Evolutionary conservation across 2,113 vertebrate species (phyloP).

Genomic region (Perognathus longimembris): DNA sequence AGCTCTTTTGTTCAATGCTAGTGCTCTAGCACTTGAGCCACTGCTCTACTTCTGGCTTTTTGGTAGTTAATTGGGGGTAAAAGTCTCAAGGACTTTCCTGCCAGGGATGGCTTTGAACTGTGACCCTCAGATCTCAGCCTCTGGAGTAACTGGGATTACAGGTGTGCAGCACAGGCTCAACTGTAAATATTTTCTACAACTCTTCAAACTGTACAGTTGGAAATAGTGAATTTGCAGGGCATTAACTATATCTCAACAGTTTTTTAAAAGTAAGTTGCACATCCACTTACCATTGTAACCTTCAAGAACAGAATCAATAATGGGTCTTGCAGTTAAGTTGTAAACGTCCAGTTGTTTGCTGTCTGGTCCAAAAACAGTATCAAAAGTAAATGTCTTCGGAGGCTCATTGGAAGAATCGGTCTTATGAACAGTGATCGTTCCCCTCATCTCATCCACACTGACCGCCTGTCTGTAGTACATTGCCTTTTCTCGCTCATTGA

Average conservation of each 20-base stretch:
- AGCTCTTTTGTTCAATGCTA: too few relatives aligned
- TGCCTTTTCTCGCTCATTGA: constrained; percentile 95
- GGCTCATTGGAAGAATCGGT: constrained; percentile 94
- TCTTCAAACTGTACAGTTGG: background rate
- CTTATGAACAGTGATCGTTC: constrained; percentile 97
- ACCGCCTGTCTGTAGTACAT: constrained; percentile 94
- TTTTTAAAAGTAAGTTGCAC: background rate
- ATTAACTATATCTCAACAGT: background rate
- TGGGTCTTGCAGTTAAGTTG: constrained; percentile 98
- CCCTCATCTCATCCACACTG: constrained; percentile 95
- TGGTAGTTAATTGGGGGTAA: too few relatives aligned
- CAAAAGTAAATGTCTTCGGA: constrained; percentile 98
- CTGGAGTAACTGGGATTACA: too few relatives aligned
- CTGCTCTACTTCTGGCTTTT: too few relatives aligned
- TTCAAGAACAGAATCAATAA: constrained; percentile 97
- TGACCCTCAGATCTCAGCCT: too few relatives aligned
- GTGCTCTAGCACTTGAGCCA: too few relatives aligned
- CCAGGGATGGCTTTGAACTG: too few relatives aligned
- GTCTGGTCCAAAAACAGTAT: constrained; percentile 97
- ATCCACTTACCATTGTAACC: constrained; percentile 96
- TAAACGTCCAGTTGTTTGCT: constrained; percentile 99
- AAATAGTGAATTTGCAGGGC: background rate
- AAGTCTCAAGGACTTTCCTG: too few relatives aligned
- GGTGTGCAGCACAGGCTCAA: background rate
- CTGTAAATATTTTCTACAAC: background rate